Conservation (phyloP, 1,140 invertebrate species). For the Trypoxylus dichotomus region DNA sequence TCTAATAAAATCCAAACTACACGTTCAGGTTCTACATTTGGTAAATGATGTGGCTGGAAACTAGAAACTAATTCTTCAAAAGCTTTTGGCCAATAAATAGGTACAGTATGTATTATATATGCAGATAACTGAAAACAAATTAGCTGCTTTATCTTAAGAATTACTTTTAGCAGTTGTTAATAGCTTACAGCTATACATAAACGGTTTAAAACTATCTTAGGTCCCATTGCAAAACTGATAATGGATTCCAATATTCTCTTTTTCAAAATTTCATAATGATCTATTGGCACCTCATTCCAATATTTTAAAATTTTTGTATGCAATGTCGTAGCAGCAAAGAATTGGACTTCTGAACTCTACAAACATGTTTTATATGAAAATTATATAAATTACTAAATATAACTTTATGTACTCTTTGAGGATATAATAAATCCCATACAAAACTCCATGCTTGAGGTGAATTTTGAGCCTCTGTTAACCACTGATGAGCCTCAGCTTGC, state of each 20-base stretch:
- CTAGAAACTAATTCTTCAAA: slow-evolving; percentile 65
- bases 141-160: background rate
- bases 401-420: slow-evolving; percentile 64
- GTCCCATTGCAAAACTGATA: slow-evolving; percentile 72
- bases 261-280: slow-evolving; percentile 74
- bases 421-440: slow-evolving; percentile 81
- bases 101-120: slow-evolving; percentile 67
- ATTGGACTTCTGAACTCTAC: slow-evolving; percentile 84
- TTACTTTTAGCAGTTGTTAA: background rate
- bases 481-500: slow-evolving; percentile 77
- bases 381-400: background rate
- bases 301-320: slow-evolving; percentile 84
- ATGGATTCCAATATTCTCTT: slow-evolving; percentile 76
- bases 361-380: slow-evolving; percentile 40
- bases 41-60: slow-evolving; percentile 64
- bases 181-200: slow-evolving; percentile 82
- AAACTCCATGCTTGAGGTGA: slow-evolving; percentile 87
- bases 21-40: slow-evolving; percentile 58
- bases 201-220: slow-evolving; percentile 81
- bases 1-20: slow-evolving; percentile 69
- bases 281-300: slow-evolving; percentile 80
- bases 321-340: slow-evolving; percentile 87
- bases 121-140: slow-evolving; percentile 60
- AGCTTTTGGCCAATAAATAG: slow-evolving; percentile 65
- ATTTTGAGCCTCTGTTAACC: slow-evolving; percentile 78